phyloP scores from a whole-genome alignment of 2,113 vertebrate species.

The Emydura subglobosa region DNA sequence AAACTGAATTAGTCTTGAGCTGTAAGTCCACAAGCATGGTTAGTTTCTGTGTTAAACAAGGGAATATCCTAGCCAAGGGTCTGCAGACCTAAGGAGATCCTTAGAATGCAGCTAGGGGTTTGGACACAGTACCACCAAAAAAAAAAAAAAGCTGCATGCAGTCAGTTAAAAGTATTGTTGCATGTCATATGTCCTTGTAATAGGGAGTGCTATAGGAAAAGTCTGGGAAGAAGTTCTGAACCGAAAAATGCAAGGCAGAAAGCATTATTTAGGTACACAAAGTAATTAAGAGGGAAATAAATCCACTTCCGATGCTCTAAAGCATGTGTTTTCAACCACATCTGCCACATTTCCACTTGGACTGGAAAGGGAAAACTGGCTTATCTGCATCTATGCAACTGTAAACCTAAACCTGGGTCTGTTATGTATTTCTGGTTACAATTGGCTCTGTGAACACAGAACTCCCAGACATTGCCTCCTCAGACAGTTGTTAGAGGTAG shows the following conservation, averaged over 20 bases:
- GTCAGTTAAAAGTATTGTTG: not conserved
- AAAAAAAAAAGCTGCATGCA: not conserved
- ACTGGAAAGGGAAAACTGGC: slow-evolving; percentile 15
- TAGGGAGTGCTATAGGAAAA: not conserved
- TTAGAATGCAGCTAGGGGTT: not conserved
- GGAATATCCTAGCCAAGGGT: not conserved
- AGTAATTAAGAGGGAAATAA: not conserved
- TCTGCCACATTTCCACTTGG: slow-evolving; percentile 35
- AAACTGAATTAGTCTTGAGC: not conserved
- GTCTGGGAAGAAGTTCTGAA: not conserved
- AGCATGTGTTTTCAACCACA: not conserved
- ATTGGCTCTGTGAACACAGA: not conserved
- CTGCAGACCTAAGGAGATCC: not conserved
- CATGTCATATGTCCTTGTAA: not conserved
- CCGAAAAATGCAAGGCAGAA: not conserved
- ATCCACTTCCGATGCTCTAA: not conserved
- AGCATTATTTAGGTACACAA: not conserved
- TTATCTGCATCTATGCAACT: not conserved
- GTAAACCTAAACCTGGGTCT: not conserved
- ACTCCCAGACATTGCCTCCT: not conserved
- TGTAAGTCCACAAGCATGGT: not conserved
- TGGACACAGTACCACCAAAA: not conserved
- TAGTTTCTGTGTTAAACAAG: not conserved
- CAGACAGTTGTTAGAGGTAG: not conserved
- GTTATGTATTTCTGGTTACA: not conserved